Conservation (phyloP, 2,113 vertebrate species). For the Hylia prasina region DNA sequence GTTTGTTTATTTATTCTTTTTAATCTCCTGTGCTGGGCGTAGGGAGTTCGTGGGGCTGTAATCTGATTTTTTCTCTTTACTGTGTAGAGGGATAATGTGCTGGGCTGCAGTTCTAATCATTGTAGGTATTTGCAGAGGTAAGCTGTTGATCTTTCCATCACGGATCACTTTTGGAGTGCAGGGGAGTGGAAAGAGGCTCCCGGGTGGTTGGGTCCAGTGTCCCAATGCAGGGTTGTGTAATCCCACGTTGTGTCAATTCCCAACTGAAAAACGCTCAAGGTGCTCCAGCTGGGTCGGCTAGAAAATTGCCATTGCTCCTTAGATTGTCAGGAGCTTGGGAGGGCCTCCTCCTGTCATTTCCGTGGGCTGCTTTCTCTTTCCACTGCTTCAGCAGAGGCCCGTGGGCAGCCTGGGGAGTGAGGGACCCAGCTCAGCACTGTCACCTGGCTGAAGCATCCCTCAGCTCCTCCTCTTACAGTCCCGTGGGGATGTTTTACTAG, state of each 20-base stretch:
- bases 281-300: neutral
- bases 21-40: neutral
- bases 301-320: neutral
- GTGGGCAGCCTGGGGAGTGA: rapidly evolving
- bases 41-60: rapidly evolving
- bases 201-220: rapidly evolving
- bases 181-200: neutral
- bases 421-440: neutral
- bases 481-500: neutral
- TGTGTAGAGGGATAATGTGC: rapidly evolving
- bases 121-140: neutral
- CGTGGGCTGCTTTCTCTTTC: neutral
- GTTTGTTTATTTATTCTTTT: neutral
- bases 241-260: neutral
- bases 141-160: neutral
- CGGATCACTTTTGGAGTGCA: rapidly evolving
- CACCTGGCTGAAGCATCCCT: neutral
- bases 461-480: neutral
- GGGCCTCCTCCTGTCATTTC: neutral
- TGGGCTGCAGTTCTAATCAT: neutral
- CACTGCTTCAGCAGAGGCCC: neutral
- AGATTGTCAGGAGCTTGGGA: neutral
- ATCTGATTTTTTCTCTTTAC: neutral
- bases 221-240: neutral
- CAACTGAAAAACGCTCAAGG: neutral